Base-by-base conservation (phyloP, 2,797 vertebrate species). In the Helicolenus hilgendorfi region DNA sequence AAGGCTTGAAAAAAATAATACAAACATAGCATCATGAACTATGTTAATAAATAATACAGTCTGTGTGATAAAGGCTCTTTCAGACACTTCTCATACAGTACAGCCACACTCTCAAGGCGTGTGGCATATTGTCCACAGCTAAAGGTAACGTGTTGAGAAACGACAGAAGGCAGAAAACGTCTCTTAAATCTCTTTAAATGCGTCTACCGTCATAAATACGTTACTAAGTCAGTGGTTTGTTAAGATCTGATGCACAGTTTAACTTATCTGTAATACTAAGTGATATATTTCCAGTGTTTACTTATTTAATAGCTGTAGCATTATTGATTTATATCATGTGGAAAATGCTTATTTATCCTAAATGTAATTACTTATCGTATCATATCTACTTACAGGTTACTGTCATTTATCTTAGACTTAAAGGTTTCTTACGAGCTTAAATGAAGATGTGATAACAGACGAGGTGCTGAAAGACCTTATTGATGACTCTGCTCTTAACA, bases 1-100 rank as follows among this genome's bases (percentile, higher is more conserved):
- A 95, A 95, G 94, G 92, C 92, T 86, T 78, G 77, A 83, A 81
- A 84, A 94, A 74, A 81, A 36, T 7, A 72, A 86, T 64, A 84
- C 67, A 84, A 81, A 88, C 35, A 79, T 26, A 72, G 53, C 60
- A 35, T 22, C 11, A 38, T 22, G 72, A 38, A 83, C 27, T 72
- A 13, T 49, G 49, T 86, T 24, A 64, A 49, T 49, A 49, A 89
- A 84, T 69, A 67, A 82, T 78, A 76, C 67, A 89, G 65, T 81
- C 67, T 73, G 64, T 62, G 73, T 76, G 67, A 67, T 55, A 65
- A 55, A 77, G 13, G 70, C 49, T 29, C 13, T 27, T n/a, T 72
- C 70, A 79, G 72, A 45, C 72, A 45, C 58, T 41, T 29, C 63
- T 65, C 64, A 81, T 55, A 82, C 64, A 78, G 68, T 41, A 79